Percentiles rank a stretch among this genome's conserved stretches.
Evolutionary conservation across 2,113 vertebrate species (phyloP).

Genomic region (Microtus pennsylvanicus): DNA sequence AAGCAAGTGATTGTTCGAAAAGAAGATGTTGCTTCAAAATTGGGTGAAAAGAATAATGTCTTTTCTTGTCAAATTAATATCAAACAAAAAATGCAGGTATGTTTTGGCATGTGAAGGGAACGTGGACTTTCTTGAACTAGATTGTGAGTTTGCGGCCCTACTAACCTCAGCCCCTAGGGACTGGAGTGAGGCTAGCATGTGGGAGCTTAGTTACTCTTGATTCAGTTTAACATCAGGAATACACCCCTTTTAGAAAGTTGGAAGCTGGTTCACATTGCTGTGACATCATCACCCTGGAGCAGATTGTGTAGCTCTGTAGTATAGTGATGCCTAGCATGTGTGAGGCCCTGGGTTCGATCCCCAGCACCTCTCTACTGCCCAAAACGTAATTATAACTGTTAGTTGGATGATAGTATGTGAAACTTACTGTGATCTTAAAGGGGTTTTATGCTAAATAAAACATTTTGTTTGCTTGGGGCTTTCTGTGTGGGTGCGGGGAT

Average conservation of each 20-base stretch:
- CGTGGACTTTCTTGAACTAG: not conserved
- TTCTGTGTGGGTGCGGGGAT: not conserved
- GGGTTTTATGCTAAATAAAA: constrained; percentile 11
- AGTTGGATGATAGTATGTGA: not conserved
- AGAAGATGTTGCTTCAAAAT: constrained; percentile 90
- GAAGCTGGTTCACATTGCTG: constrained; percentile 9
- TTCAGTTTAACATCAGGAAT: constrained; percentile 21
- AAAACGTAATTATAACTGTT: not conserved
- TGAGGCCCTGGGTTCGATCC: not conserved
- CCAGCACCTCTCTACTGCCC: not conserved
- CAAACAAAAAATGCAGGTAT: constrained; percentile 97
- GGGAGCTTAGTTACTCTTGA: not conserved
- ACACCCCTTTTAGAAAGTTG: not conserved
- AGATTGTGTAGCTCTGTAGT: not conserved
- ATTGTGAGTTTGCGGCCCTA: not conserved
- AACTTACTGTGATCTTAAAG: not conserved
- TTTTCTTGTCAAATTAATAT: constrained; percentile 87
- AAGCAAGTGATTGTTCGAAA: constrained; percentile 95
- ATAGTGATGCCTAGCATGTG: not conserved
- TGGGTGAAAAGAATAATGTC: constrained; percentile 86
- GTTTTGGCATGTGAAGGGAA: not conserved
- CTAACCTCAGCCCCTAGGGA: not conserved
- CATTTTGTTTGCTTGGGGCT: not conserved
- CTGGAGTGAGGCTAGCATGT: not conserved
- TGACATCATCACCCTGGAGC: not conserved